Evolutionary conservation across 30 jellyfish, hydroid and myxozoan genomes (phyloP).

Genomic region (Clytia hemisphaerica): DNA sequence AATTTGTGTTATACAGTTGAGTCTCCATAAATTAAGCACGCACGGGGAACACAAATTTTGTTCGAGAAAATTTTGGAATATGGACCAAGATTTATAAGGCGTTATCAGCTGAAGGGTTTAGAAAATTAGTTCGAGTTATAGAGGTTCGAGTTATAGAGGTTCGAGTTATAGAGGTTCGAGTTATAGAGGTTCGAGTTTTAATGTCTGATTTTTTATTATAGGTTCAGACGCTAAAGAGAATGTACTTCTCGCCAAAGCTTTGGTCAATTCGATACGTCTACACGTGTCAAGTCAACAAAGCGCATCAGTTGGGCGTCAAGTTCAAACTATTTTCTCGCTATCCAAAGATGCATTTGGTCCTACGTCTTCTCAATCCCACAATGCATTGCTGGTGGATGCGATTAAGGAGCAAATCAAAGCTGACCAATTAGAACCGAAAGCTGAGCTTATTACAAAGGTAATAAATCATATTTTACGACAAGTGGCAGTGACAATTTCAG

Average conservation of each 20-base stretch:
- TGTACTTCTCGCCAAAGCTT: not conserved
- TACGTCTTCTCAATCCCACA: not conserved
- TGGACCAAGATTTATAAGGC: too few species aligned
- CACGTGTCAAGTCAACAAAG: not conserved
- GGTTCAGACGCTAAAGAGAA: not conserved
- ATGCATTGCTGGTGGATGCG: slow-evolving; percentile 38
- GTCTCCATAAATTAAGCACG: too few species aligned
- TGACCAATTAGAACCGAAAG: slow-evolving; percentile 35
- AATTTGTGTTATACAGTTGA: too few species aligned
- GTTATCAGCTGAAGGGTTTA: too few species aligned
- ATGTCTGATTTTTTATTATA: too few species aligned
- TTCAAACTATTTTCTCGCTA: not conserved
- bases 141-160: too few species aligned
- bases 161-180: too few species aligned
- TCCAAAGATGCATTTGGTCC: too few species aligned
- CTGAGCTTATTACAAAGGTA: slow-evolving; percentile 48
- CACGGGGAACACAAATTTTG: too few species aligned
- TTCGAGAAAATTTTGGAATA: too few species aligned
- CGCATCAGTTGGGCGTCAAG: not conserved
- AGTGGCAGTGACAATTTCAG: not conserved
- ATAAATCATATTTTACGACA: not conserved
- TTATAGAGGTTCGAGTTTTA: too few species aligned
- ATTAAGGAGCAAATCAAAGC: slow-evolving; percentile 53
- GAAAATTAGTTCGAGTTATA: too few species aligned
- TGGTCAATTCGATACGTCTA: not conserved